phyloP scores from a whole-genome alignment of 1,140 invertebrate species.

The Drosophila guanche region DNA sequence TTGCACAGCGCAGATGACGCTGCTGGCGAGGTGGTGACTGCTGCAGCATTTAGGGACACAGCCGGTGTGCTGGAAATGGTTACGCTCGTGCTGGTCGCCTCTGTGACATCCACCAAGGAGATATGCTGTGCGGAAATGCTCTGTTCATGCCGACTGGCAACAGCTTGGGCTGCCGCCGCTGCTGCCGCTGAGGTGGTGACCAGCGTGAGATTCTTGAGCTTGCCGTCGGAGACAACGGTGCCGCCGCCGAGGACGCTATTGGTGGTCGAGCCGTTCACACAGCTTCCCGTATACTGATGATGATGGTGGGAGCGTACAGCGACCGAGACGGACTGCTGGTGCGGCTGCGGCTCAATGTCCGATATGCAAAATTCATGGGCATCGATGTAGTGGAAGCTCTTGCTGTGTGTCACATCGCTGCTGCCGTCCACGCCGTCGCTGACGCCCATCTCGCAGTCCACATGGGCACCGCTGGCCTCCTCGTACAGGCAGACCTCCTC shows the following conservation, averaged over 20 bases:
- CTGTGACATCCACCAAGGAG: conserved; percentile 64
- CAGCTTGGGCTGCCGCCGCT: not conserved
- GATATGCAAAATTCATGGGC: conserved; percentile 72
- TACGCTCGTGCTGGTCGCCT: conserved; percentile 71
- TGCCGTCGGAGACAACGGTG: conserved; percentile 49
- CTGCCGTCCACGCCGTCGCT: conserved; percentile 50
- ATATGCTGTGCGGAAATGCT: conserved; percentile 43
- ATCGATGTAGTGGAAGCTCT: conserved; percentile 73
- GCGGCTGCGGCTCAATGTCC: conserved; percentile 63
- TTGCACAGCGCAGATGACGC: conserved; percentile 35
- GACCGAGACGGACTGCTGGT: not conserved
- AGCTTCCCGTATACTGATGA: conserved; percentile 18
- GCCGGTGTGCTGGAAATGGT: conserved; percentile 68
- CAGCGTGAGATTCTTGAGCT: conserved; percentile 78
- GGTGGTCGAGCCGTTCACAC: conserved; percentile 18
- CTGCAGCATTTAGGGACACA: conserved; percentile 47
- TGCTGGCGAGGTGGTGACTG: conserved; percentile 57
- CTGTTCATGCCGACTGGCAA: conserved; percentile 14
- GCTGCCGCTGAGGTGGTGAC: conserved; percentile 58
- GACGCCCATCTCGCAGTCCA: conserved; percentile 71
- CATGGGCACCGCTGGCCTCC: conserved; percentile 68
- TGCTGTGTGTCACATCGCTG: conserved; percentile 61
- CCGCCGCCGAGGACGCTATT: conserved; percentile 58
- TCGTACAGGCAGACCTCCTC: conserved; percentile 79
- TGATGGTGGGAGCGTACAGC: conserved; percentile 47